Conservation (phyloP, 2,888 invertebrate genomes). For the Dasypolia templi region DNA sequence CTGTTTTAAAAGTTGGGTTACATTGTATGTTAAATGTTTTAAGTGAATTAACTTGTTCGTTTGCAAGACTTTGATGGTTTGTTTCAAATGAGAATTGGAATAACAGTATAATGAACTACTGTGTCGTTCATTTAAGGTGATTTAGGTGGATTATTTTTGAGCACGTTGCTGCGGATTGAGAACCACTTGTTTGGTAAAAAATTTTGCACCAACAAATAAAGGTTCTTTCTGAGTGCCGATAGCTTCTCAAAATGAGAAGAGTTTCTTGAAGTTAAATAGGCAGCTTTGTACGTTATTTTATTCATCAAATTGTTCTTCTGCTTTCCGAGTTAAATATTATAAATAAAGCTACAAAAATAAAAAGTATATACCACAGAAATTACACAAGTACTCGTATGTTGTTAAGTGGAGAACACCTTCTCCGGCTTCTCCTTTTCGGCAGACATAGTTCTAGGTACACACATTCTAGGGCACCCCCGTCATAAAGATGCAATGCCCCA, state of each 20-base stretch:
- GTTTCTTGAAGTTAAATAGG: background rate
- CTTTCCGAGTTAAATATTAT: background rate
- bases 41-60: slow-evolving; percentile 16
- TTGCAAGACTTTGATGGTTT: slow-evolving; percentile 11
- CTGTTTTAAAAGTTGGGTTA: slow-evolving; percentile 57
- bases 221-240: background rate
- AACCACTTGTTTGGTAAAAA: background rate
- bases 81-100: slow-evolving; percentile 7
- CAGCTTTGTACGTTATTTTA: background rate
- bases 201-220: background rate
- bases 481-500: slow-evolving; percentile 22
- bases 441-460: slow-evolving; percentile 35
- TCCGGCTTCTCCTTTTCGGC: no score
- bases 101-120: slow-evolving; percentile 5
- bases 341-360: background rate
- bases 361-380: background rate
- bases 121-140: slow-evolving; percentile 2
- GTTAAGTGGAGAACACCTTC: slow-evolving; percentile 12
- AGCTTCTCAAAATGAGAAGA: background rate
- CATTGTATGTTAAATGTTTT: slow-evolving; percentile 52
- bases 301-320: background rate
- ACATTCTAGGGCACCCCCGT: slow-evolving; percentile 12
- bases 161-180: background rate
- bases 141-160: background rate
- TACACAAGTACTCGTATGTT: slow-evolving; percentile 6